Percentiles rank a stretch among this genome's conserved stretches.
These are phyloP conservation scores for Papilio elwesi DNA, from an alignment of 2,888 invertebrate species.

Conservation along the genomic window DNA sequence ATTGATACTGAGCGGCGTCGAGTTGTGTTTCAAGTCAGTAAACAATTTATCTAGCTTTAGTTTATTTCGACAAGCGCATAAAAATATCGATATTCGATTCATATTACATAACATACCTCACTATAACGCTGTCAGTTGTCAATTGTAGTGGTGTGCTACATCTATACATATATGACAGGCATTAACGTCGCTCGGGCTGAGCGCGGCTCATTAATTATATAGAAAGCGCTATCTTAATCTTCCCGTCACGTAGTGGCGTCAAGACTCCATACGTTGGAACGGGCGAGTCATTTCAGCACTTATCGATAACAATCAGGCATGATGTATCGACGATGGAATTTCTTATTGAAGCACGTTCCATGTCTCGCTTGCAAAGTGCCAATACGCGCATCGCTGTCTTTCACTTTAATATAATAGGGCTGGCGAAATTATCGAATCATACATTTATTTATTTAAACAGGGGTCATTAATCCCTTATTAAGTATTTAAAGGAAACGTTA, in stretches of 20 bases:
- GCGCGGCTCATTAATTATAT: constrained; percentile 34
- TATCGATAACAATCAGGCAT: constrained; percentile 36
- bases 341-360: constrained; percentile 32
- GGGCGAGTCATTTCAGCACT: constrained; percentile 34
- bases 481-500: neutral
- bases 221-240: constrained; percentile 33
- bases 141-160: neutral
- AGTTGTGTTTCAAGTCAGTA: too few relatives aligned
- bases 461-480: neutral
- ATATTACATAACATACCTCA: too few relatives aligned
- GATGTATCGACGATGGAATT: constrained; percentile 37
- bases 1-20: too few relatives aligned
- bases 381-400: constrained; percentile 4
- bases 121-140: constrained; percentile 2
- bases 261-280: constrained; percentile 10
- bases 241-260: constrained; percentile 29
- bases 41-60: too few relatives aligned
- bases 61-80: neutral
- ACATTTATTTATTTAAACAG: constrained; percentile 5
- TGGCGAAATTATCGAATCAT: constrained; percentile 3
- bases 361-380: constrained; percentile 19
- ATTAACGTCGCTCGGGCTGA: constrained; percentile 12
- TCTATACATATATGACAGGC: neutral
- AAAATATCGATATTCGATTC: neutral
- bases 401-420: neutral